A percentile compares a stretch with the other conserved stretches of the same genome.
These are phyloP conservation scores for Agrochola litura DNA, from an alignment of 2,888 invertebrate genomes.

Conservation along the genomic window DNA sequence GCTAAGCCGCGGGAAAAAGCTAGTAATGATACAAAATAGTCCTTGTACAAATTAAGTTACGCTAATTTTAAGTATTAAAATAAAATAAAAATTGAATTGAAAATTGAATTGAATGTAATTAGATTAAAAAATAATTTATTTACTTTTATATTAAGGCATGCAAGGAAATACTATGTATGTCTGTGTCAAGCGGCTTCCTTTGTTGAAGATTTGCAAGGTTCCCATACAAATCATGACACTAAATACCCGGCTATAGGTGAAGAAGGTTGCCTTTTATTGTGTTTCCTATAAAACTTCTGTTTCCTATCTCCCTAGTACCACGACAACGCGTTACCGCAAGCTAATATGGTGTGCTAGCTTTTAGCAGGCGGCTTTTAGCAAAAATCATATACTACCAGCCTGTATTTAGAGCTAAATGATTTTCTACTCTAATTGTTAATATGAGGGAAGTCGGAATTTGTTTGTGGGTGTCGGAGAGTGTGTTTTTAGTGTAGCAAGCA, in stretches of 20 bases:
- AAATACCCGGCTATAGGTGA: not conserved
- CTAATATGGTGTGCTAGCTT: slow-evolving; percentile 71
- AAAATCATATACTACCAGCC: slow-evolving; percentile 68
- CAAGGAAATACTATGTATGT: not conserved
- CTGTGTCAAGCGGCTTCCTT: not conserved
- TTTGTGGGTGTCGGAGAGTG: not conserved
- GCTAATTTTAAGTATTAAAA: too few species aligned
- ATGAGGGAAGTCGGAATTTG: slow-evolving; percentile 15
- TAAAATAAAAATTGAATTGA: too few species aligned
- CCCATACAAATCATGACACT: not conserved
- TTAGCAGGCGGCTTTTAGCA: slow-evolving; percentile 76
- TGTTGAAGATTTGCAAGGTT: not conserved
- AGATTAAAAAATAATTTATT: too few species aligned
- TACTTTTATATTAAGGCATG: too few species aligned
- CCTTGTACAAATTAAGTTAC: too few species aligned
- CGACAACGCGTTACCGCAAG: slow-evolving; percentile 65
- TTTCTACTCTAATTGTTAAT: slow-evolving; percentile 49
- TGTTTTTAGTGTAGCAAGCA: not conserved
- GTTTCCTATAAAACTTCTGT: slow-evolving; percentile 35
- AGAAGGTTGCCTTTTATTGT: not conserved
- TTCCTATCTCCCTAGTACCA: not conserved
- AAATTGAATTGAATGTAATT: too few species aligned
- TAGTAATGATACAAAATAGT: too few species aligned
- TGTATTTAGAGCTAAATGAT: slow-evolving; percentile 60
- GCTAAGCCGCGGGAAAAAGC: too few species aligned